phyloP scores from a whole-genome alignment of 2,797 vertebrate genomes.

The Staurois parvus region DNA sequence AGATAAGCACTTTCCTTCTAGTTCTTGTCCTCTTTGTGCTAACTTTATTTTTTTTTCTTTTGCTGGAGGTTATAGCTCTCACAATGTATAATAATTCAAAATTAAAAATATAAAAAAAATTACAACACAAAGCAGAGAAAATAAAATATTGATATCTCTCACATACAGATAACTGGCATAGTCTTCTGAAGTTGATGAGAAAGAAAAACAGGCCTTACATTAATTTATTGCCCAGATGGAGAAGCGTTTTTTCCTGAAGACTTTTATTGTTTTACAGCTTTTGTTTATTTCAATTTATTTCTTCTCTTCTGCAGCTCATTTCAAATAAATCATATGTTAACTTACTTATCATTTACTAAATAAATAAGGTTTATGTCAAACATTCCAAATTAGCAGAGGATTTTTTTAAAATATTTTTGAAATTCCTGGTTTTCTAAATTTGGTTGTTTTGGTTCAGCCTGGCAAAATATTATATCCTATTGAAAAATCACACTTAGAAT shows the following conservation, averaged over 20 bases:
- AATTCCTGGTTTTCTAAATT: no score
- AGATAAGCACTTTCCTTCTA: slow-evolving; percentile 72
- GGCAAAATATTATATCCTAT: background rate
- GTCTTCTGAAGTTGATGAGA: background rate
- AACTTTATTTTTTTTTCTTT: slow-evolving; percentile 14
- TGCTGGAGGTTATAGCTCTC: slow-evolving; percentile 4
- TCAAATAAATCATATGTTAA: background rate
- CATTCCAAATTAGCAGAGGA: background rate
- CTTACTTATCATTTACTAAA: background rate
- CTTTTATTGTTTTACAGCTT: background rate
- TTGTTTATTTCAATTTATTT: no score
- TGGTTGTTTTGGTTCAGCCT: background rate
- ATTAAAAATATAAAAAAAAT: background rate
- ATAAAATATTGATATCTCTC: background rate
- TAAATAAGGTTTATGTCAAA: background rate
- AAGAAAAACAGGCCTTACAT: background rate
- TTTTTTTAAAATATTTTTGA: background rate
- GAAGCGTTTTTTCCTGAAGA: background rate
- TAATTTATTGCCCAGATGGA: background rate
- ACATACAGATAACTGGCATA: background rate
- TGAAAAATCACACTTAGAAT: background rate
- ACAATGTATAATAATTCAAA: background rate
- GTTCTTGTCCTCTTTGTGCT: slow-evolving; percentile 65
- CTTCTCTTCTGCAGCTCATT: no score
- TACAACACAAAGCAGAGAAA: background rate